Evolutionary conservation across 1,140 invertebrate genomes (phyloP).

Genomic region (Philopotamus ludificatus): DNA sequence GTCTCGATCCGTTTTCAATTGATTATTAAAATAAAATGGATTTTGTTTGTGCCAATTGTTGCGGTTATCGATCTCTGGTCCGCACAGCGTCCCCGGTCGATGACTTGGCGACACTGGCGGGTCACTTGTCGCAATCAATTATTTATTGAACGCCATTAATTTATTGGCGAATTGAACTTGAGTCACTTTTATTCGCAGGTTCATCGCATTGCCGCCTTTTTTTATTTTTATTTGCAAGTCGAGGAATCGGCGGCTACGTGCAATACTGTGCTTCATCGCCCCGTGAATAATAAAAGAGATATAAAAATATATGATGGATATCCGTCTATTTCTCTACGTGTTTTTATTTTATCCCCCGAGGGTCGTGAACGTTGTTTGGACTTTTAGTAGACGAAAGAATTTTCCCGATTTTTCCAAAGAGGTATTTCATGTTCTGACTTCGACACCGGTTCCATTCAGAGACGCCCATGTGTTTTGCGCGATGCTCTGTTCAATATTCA

Average conservation of each 20-base stretch:
- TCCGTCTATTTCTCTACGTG: neutral
- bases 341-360: neutral
- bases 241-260: neutral
- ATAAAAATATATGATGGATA: conserved; percentile 5
- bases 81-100: no score
- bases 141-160: neutral
- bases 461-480: neutral
- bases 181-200: neutral
- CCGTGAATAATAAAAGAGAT: neutral
- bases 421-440: neutral
- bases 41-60: no score
- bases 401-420: neutral
- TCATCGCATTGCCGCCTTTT: neutral
- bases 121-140: neutral
- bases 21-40: no score
- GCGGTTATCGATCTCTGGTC: no score
- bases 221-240: neutral
- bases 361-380: neutral
- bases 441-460: neutral
- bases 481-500: neutral
- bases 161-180: neutral
- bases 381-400: neutral
- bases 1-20: no score
- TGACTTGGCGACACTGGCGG: neutral
- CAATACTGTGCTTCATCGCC: neutral